Evolutionary conservation across 2,888 invertebrate genomes (phyloP).

Genomic region (Leptopilina syphax): DNA sequence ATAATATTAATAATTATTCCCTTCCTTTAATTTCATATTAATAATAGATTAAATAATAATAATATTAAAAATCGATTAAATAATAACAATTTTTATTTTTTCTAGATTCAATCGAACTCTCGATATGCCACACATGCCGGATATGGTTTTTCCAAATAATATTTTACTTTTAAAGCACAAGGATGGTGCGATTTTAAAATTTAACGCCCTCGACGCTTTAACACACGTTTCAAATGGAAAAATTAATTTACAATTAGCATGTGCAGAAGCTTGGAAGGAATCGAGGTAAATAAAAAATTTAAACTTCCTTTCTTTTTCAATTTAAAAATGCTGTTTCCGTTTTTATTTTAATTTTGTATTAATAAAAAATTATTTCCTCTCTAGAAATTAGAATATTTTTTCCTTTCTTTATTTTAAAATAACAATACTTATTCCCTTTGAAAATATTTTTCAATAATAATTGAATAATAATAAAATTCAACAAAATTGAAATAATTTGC

Average conservation of each 20-base stretch:
- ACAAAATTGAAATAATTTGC: no score
- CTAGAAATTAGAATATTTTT: no score
- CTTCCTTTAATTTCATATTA: no score
- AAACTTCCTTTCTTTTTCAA: slow-evolving; percentile 13
- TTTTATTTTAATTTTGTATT: no score
- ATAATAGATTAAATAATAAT: no score
- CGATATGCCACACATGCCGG: slow-evolving; percentile 94
- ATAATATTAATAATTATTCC: no score
- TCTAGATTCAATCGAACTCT: slow-evolving; percentile 85
- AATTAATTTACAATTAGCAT: slow-evolving; percentile 89
- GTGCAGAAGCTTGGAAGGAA: slow-evolving; percentile 94
- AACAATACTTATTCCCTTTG: no score
- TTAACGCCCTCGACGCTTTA: slow-evolving; percentile 94
- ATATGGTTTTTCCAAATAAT: slow-evolving; percentile 99
- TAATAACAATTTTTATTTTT: slow-evolving; percentile 50
- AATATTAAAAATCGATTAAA: background rate
- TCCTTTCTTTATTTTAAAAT: no score
- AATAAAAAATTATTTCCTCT: no score
- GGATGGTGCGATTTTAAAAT: slow-evolving; percentile 85
- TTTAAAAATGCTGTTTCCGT: background rate
- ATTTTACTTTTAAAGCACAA: slow-evolving; percentile 84
- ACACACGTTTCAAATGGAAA: slow-evolving; percentile 86
- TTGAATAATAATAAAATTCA: no score
- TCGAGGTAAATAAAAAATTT: slow-evolving; percentile 82
- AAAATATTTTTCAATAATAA: no score